Evolutionary conservation across 2,113 vertebrate species (phyloP).

Genomic region (Scytalopus superciliaris): DNA sequence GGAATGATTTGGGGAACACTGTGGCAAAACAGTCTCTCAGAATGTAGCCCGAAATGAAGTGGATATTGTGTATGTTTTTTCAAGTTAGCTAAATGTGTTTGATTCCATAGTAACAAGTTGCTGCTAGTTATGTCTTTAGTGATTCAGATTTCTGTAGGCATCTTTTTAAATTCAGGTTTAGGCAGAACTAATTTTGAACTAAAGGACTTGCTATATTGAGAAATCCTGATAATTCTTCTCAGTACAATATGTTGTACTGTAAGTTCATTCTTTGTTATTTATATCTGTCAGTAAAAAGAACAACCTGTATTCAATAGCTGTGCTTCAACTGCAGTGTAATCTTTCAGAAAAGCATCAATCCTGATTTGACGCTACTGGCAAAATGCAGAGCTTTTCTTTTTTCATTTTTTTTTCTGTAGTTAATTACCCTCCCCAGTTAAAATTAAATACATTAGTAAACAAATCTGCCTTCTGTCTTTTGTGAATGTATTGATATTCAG

Average conservation of each 20-base stretch:
- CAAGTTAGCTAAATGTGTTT: not conserved
- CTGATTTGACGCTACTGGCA: not conserved
- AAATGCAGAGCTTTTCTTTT: not conserved
- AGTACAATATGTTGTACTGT: not conserved
- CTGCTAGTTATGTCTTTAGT: not conserved
- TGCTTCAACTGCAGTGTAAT: not conserved
- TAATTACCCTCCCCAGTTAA: not conserved
- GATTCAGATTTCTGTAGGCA: not conserved
- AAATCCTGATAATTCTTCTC: not conserved
- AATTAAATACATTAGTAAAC: not conserved
- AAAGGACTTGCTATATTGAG: not conserved
- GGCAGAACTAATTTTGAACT: not conserved
- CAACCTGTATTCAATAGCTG: not conserved
- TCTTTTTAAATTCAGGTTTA: not conserved
- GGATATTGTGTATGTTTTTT: not conserved
- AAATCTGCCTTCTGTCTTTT: not conserved
- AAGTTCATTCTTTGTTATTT: not conserved
- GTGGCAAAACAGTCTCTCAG: not conserved
- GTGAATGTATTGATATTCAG: not conserved
- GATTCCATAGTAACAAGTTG: not conserved
- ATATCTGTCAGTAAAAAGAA: not conserved
- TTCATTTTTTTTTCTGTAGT: not conserved
- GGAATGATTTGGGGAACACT: not conserved
- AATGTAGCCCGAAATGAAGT: not conserved
- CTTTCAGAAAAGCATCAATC: not conserved